These are phyloP conservation scores for Aethina tumida DNA, from an alignment of 1,140 invertebrate species.

Conservation along the genomic window DNA sequence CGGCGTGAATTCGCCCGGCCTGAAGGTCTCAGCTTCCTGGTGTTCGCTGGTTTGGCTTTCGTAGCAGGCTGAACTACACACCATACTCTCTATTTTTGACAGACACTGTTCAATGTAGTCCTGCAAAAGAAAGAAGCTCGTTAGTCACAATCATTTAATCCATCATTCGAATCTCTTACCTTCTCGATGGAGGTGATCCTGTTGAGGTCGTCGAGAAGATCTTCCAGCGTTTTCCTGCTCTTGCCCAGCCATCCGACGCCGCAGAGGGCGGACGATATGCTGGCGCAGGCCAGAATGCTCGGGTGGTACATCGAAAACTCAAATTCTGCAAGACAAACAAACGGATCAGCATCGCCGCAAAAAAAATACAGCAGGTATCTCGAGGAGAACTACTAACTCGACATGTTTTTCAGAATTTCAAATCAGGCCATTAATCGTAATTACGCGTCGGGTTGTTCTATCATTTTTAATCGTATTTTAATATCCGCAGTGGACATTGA, in stretches of 20 bases:
- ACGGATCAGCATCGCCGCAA: slow-evolving; percentile 3
- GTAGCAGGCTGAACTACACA: slow-evolving; percentile 27
- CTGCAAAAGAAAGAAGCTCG: slow-evolving; percentile 17
- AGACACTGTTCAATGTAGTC: slow-evolving; percentile 22
- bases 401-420: no score
- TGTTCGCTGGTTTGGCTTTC: slow-evolving; percentile 13
- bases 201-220: slow-evolving; percentile 53
- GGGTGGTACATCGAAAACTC: slow-evolving; percentile 78
- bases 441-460: no score
- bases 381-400: no score
- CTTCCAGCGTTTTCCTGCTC: slow-evolving; percentile 38
- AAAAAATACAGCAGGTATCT: no score
- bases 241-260: slow-evolving; percentile 57
- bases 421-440: no score
- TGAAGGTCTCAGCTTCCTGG: slow-evolving; percentile 31
- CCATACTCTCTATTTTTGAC: slow-evolving; percentile 22
- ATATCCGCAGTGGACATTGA: no score
- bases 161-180: slow-evolving; percentile 47
- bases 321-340: slow-evolving; percentile 62
- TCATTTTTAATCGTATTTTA: no score
- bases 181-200: slow-evolving; percentile 67
- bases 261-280: slow-evolving; percentile 70
- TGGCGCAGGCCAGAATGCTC: slow-evolving; percentile 77
- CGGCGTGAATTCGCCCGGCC: slow-evolving; percentile 54
- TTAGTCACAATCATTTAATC: background rate